Base-by-base conservation (phyloP, 2,113 vertebrate species). In the Cyanoliseus patagonus region DNA sequence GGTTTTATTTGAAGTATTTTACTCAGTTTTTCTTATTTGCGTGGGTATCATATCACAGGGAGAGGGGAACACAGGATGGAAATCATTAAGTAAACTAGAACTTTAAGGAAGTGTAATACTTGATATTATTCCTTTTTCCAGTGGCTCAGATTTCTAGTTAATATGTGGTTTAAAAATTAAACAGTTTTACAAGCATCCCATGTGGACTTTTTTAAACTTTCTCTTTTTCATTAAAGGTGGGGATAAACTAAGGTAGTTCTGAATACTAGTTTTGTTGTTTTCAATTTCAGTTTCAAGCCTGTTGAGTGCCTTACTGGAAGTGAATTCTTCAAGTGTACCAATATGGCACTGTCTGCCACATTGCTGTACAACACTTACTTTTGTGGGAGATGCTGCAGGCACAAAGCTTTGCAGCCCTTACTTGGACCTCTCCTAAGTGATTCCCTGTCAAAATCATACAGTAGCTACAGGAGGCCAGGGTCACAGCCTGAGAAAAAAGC, bases 381-480 rank as follows among this genome's bases (percentile, higher is more conserved):
- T 62, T 13, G 2, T 14, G 69, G 83, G 12, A 91, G 88, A 19
- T 94, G 78, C 61, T 86, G 35, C 6, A 96, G 93, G 55, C 96
- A 88, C 44, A 81, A 80, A 24, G 62, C 62, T 79, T 93, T 92
- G 14, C 87, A 30, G 67, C 94, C 93, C 30, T 97, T 95, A 31
- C 77, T 82, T 79, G 91, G 62, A 70, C 33, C 80, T 95, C 85
- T 80, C 67, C 94, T 92, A 84, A 96, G 35, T 30, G 4, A 67
- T 57, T 96, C 62, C 22, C 11, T 57, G 52, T 84, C 95, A 35
- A 92, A 93, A 72, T 22, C 93, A 92, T 96, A 74, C 69, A 82
- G 39, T 93, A 95, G 95, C 39, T 99, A 99, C 96, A 97, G 98
- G 62, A 98, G 99, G 41, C 98, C 99, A 1, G 98, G 98, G 7